phyloP scores from a whole-genome alignment of 30 jellyfish, hydroid and myxozoan genomes.

The Rhopilema esculentum region DNA sequence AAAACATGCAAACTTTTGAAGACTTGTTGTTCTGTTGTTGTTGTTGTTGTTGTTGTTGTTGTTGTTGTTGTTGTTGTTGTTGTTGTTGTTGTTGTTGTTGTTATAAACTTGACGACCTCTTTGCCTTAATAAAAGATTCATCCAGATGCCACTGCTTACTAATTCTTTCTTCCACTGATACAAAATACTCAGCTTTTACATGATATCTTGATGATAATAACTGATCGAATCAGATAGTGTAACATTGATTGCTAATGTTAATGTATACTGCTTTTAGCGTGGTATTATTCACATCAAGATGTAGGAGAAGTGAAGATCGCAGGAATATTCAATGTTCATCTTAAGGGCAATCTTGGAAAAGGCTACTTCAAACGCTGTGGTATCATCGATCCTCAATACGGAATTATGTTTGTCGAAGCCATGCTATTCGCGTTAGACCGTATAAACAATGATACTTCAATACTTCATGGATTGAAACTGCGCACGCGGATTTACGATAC shows the following conservation, averaged over 20 bases:
- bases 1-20: no score
- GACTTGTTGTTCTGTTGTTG: no score
- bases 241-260: background rate
- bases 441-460: slow-evolving; percentile 40
- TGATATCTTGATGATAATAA: no score
- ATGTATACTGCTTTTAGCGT: background rate
- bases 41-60: no score
- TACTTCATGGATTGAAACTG: slow-evolving; percentile 53
- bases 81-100: no score
- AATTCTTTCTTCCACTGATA: no score
- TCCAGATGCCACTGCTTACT: no score
- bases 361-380: slow-evolving; percentile 48
- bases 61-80: no score
- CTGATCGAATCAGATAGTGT: background rate
- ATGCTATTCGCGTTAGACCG: slow-evolving; percentile 78
- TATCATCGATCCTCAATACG: slow-evolving; percentile 69
- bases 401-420: slow-evolving; percentile 85
- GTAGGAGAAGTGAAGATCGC: slow-evolving; percentile 52
- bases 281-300: background rate
- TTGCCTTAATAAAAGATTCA: no score
- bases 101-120: no score
- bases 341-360: slow-evolving; percentile 26
- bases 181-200: no score
- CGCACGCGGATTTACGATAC: slow-evolving; percentile 66
- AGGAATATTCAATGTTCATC: slow-evolving; percentile 60